Conservation (phyloP, 1,140 invertebrate species). For the Drosophila mayri region DNA sequence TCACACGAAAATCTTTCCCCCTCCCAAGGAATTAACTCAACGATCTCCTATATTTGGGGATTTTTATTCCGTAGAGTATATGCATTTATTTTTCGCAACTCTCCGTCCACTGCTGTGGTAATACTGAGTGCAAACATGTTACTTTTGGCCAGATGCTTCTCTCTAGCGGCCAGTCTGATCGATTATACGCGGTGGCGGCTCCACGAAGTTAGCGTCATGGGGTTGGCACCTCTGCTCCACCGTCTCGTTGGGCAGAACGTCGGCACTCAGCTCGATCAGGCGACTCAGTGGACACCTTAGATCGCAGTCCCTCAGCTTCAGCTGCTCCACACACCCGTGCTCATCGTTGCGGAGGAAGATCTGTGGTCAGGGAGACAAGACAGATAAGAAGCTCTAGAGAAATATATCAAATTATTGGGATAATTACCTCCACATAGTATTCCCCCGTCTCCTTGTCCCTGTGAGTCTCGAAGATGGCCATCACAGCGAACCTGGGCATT, state of each 20-base stretch:
- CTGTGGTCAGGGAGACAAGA: slow-evolving; percentile 61
- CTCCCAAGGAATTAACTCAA: slow-evolving; percentile 15
- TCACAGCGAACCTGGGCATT: slow-evolving; percentile 89
- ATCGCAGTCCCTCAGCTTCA: slow-evolving; percentile 88
- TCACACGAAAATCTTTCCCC: slow-evolving; percentile 27
- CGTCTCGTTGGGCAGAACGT: slow-evolving; percentile 86
- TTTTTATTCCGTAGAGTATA: slow-evolving; percentile 21
- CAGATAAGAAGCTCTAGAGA: background rate
- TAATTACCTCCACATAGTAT: slow-evolving; percentile 86
- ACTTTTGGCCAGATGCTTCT: slow-evolving; percentile 2
- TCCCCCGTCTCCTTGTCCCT: slow-evolving; percentile 85
- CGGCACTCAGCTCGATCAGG: slow-evolving; percentile 86
- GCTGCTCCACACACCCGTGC: slow-evolving; percentile 84
- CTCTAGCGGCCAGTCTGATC: slow-evolving; percentile 57
- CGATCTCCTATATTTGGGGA: slow-evolving; percentile 21
- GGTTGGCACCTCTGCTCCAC: slow-evolving; percentile 87
- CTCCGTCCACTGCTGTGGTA: slow-evolving; percentile 22
- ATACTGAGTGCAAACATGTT: slow-evolving; percentile 39
- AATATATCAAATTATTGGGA: background rate
- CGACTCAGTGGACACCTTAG: slow-evolving; percentile 87
- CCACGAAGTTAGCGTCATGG: slow-evolving; percentile 86
- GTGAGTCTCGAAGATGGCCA: slow-evolving; percentile 91
- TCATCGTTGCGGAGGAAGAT: slow-evolving; percentile 88
- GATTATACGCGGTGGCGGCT: slow-evolving; percentile 85
- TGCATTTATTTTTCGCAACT: slow-evolving; percentile 27